Base-by-base conservation (phyloP, 2,797 vertebrate genomes). In the Bovichtus variegatus region DNA sequence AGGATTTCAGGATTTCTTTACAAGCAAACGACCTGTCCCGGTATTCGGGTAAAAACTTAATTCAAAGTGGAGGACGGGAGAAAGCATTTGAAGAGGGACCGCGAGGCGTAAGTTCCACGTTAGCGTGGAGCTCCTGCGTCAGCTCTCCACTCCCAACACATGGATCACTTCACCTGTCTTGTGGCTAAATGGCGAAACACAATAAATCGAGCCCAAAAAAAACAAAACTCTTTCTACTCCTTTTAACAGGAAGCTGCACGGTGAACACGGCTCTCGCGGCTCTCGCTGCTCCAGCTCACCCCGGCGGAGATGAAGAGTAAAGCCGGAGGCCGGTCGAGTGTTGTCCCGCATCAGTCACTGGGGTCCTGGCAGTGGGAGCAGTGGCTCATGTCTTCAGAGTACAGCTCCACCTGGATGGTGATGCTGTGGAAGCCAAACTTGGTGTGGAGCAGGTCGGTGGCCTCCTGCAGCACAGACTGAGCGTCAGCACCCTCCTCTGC, bases 351-450 rank as follows among this genome's bases (percentile, higher is more conserved):
- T 18, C 84, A 99, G 93, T 96, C 95, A 0, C 50, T 53, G 13
- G 96, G 97, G 83, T 97, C 97, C 90, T 92, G 96, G 93, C 97
- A 98, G 85, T 91, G 95, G 44, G 38, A 84, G 81, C 98, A 99
- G 88, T 93, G 92, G 38, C 88, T 93, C 95, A 96, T 97, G 88
- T 96, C 97, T 0, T 97, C 96, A 21, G 41, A 91, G 91, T 97
- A 96, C 53, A 58, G 91, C 85, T 99, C 98, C 15, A 99, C 96
- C 92, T 99, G 98, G 84, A 99, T 96, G 12, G 98, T 98, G 89
- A 96, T 95, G 44, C 85, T 95, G 88, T 94, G 76, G 82, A 99
- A 97, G 65, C 97, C 97, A 12, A 99, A 99, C 87, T 95, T 97
- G 84, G 91, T 95, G 91, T 93, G 93, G 27, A 99, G 97, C 71